phyloP scores from a whole-genome alignment of 2,113 vertebrate genomes.

The Prinia subflava region DNA sequence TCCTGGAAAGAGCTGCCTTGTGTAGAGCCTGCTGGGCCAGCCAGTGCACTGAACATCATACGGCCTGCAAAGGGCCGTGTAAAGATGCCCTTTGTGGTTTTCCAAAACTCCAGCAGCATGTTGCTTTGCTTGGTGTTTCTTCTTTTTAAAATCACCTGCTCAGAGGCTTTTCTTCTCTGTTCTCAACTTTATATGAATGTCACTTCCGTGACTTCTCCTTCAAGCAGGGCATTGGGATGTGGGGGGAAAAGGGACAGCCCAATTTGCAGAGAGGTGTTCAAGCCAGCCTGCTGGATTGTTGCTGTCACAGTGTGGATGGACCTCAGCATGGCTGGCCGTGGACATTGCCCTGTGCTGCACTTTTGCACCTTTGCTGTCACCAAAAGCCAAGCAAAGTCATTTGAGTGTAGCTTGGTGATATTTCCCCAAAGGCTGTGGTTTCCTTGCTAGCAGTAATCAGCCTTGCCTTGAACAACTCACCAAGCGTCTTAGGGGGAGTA shows the following conservation, averaged over 20 bases:
- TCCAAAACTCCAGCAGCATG: neutral
- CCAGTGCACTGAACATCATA: neutral
- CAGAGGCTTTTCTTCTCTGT: neutral
- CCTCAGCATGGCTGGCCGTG: neutral
- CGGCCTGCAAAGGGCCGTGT: neutral
- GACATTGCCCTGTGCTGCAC: neutral
- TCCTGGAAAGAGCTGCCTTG: neutral
- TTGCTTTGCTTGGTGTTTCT: neutral
- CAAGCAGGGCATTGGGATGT: neutral
- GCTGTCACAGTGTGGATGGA: accelerated
- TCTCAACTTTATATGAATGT: neutral
- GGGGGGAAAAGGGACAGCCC: neutral
- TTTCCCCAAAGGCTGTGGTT: neutral
- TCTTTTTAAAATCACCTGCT: neutral
- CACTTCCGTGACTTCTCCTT: neutral
- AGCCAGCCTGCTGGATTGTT: neutral
- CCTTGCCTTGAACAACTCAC: neutral
- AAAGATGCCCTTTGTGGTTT: neutral
- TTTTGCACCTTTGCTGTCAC: neutral
- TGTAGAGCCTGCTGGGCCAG: neutral
- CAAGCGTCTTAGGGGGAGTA: neutral
- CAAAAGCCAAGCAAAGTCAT: neutral
- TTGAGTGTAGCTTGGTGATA: neutral
- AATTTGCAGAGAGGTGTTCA: neutral
- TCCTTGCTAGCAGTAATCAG: neutral